Conservation (phyloP, 2,113 vertebrate genomes). For the Rhizomys pruinosus region DNA sequence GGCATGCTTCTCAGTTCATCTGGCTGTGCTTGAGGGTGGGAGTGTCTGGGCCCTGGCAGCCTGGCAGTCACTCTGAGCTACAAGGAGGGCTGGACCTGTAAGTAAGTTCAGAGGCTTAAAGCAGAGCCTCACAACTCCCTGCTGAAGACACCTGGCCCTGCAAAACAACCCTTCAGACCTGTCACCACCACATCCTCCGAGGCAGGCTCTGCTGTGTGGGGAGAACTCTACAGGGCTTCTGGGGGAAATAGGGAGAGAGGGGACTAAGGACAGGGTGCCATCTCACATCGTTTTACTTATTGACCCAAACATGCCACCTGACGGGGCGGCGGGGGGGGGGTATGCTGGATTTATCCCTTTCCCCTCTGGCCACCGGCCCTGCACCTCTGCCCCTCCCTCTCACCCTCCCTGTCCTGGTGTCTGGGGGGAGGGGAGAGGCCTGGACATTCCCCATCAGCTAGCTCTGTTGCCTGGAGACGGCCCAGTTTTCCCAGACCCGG, state of each 20-base stretch:
- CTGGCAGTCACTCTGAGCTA: not conserved
- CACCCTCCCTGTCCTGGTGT: conserved; percentile 15
- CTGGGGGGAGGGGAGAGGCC: conserved; percentile 68
- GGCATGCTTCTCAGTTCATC: conserved; percentile 51
- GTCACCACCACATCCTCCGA: not conserved
- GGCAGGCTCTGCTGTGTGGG: not conserved
- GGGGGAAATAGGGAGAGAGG: too few species aligned
- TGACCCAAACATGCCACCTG: not conserved
- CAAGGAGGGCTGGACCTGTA: not conserved
- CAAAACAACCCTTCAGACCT: not conserved
- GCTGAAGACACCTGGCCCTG: not conserved
- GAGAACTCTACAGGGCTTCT: not conserved
- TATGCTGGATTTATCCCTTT: not conserved
- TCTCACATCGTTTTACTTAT: not conserved
- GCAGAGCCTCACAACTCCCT: not conserved
- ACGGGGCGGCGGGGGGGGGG: not conserved
- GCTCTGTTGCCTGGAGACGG: conserved; percentile 90
- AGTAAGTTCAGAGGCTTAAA: not conserved
- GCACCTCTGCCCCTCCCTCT: not conserved
- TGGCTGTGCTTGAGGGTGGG: conserved; percentile 44
- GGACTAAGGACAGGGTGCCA: not conserved
- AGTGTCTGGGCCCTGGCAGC: conserved; percentile 23
- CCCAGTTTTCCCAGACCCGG: conserved; percentile 86
- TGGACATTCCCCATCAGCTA: conserved; percentile 90
- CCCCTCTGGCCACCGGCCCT: not conserved